These are phyloP conservation scores for Forbesichthys papilliferus DNA, from an alignment of 2,113 vertebrate genomes.

Conservation along the genomic window DNA sequence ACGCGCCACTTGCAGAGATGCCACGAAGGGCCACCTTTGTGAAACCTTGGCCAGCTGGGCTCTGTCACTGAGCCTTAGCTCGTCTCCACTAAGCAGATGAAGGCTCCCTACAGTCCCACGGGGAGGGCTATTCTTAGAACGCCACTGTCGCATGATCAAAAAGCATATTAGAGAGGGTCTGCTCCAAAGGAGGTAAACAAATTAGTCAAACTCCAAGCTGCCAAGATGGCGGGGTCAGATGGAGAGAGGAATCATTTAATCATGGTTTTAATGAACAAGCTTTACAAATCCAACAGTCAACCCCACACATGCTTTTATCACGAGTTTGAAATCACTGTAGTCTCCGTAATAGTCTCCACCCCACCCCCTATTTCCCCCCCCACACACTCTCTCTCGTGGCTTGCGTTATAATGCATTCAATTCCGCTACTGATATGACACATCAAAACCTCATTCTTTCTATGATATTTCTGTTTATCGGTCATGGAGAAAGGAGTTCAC, in stretches of 20 bases:
- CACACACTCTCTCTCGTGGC: too few relatives aligned
- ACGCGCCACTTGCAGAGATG: slow-evolving; percentile 60
- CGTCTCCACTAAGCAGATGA: slow-evolving; percentile 39
- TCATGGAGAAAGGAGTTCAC: slow-evolving; percentile 23
- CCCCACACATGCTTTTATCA: slow-evolving; percentile 36
- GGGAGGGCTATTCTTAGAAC: slow-evolving; percentile 42
- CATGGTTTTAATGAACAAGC: slow-evolving; percentile 45
- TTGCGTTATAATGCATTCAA: too few relatives aligned
- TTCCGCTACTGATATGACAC: slow-evolving; percentile 28
- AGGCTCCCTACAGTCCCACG: slow-evolving; percentile 43
- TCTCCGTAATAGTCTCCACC: slow-evolving; percentile 35
- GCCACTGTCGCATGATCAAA: slow-evolving; percentile 36
- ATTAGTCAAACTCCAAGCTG: slow-evolving; percentile 33
- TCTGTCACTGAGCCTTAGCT: slow-evolving; percentile 50
- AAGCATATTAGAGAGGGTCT: slow-evolving; percentile 40
- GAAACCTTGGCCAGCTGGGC: slow-evolving; percentile 62
- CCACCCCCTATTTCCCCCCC: slow-evolving; percentile 15
- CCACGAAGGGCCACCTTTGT: slow-evolving; percentile 56
- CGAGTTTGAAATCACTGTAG: slow-evolving; percentile 39
- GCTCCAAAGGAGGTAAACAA: slow-evolving; percentile 54
- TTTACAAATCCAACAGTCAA: slow-evolving; percentile 17
- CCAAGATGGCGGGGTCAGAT: slow-evolving; percentile 21
- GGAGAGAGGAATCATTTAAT: slow-evolving; percentile 36
- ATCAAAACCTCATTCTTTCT: slow-evolving; percentile 49
- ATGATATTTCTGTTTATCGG: slow-evolving; percentile 47